phyloP scores from a whole-genome alignment of 2,113 vertebrate species.

The Nasalis larvatus region DNA sequence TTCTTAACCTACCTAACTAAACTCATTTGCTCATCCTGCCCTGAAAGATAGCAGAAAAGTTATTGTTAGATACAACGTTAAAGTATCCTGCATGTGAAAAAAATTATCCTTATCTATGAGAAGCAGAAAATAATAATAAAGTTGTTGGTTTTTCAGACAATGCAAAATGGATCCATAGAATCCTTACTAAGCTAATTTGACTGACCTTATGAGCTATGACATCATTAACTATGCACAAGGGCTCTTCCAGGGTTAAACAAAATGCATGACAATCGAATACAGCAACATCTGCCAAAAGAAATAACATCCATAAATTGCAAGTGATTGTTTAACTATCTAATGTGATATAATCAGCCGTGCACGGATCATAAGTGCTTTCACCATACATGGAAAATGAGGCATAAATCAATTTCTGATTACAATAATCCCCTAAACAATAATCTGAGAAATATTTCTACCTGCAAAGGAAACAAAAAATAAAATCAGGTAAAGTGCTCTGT shows the following conservation, averaged over 20 bases:
- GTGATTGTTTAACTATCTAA: neutral
- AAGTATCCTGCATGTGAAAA: neutral
- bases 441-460: neutral
- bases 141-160: neutral
- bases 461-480: constrained; percentile 3
- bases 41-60: neutral
- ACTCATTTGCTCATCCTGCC: neutral
- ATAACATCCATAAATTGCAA: neutral
- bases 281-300: neutral
- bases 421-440: neutral
- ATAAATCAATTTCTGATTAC: neutral
- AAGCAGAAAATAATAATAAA: constrained; percentile 14
- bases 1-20: neutral
- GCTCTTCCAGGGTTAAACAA: neutral
- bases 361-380: neutral
- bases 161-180: neutral
- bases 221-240: neutral
- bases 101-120: neutral
- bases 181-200: neutral
- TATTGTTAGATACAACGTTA: neutral
- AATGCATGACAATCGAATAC: neutral
- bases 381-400: neutral
- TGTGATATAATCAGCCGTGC: neutral
- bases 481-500: neutral
- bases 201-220: neutral